Evolutionary conservation across 2,888 invertebrate species (phyloP).

Genomic region (Dicyrtomina minuta): DNA sequence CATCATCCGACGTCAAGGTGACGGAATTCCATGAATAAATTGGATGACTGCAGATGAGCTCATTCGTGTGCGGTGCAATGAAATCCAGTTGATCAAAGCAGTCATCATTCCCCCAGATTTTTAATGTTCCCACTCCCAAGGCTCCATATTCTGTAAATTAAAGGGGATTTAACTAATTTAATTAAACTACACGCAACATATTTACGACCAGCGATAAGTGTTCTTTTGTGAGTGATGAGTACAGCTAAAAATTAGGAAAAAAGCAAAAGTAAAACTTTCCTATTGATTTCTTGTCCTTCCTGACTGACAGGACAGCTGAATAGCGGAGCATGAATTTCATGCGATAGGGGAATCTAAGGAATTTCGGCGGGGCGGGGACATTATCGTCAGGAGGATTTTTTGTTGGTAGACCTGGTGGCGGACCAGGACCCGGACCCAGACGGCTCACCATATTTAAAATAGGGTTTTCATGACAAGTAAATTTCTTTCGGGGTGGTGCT

Average conservation of each 20-base stretch:
- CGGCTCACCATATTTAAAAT: not conserved
- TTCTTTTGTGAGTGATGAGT: too few relatives aligned
- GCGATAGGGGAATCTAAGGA: constrained; percentile 19
- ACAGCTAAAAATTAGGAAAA: too few relatives aligned
- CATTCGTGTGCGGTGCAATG: not conserved
- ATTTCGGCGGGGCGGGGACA: constrained; percentile 3
- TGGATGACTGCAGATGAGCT: constrained; percentile 25
- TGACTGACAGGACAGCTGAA: constrained; percentile 7
- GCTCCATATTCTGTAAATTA: constrained; percentile 26
- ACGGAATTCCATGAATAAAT: constrained; percentile 31
- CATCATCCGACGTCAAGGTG: not conserved
- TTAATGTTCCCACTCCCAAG: constrained; percentile 25
- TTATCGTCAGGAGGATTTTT: not conserved
- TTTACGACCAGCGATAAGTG: not conserved
- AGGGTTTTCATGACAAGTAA: too few relatives aligned
- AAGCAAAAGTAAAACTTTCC: constrained; percentile 15
- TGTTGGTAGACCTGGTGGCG: not conserved
- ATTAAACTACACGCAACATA: not conserved
- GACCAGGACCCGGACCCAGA: not conserved
- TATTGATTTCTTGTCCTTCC: constrained; percentile 23
- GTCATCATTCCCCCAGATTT: constrained; percentile 33
- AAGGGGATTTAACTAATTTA: not conserved
- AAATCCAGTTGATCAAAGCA: constrained; percentile 25
- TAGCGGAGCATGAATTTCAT: constrained; percentile 23
- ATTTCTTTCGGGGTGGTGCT: too few relatives aligned